These are phyloP conservation scores for Trichacis sp. DNA, from an alignment of 2,888 invertebrate species.

Conservation along the genomic window DNA sequence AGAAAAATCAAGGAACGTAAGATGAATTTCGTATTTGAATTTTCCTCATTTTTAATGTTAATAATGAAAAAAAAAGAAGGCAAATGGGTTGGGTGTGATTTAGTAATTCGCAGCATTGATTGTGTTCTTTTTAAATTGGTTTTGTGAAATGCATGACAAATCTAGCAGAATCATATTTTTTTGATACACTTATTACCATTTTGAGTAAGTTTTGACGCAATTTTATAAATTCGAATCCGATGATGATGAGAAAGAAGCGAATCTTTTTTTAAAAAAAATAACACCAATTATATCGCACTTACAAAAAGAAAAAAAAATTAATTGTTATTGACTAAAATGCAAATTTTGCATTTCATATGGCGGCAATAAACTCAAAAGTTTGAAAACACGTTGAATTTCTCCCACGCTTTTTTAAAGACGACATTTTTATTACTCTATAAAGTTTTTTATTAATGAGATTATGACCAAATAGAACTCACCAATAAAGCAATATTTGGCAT, in stretches of 20 bases:
- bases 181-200: constrained; percentile 2
- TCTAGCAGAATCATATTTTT: neutral
- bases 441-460: no score
- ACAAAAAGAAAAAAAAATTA: neutral
- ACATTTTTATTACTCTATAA: no score
- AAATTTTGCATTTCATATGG: neutral
- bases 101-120: neutral
- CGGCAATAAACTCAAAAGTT: neutral
- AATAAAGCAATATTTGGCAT: constrained; percentile 87
- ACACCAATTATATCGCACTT: neutral
- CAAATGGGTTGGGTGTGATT: neutral
- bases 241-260: neutral
- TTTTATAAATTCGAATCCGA: constrained; percentile 16
- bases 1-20: neutral
- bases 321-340: neutral
- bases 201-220: constrained; percentile 1
- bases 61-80: neutral
- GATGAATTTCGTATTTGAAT: no score
- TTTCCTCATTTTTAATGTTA: no score
- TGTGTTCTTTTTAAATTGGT: neutral
- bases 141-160: neutral
- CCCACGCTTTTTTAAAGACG: no score
- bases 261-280: constrained; percentile 3
- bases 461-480: constrained; percentile 76
- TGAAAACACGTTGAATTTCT: neutral